Conservation (phyloP, 1,140 invertebrate species). For the Cydia amplana region DNA sequence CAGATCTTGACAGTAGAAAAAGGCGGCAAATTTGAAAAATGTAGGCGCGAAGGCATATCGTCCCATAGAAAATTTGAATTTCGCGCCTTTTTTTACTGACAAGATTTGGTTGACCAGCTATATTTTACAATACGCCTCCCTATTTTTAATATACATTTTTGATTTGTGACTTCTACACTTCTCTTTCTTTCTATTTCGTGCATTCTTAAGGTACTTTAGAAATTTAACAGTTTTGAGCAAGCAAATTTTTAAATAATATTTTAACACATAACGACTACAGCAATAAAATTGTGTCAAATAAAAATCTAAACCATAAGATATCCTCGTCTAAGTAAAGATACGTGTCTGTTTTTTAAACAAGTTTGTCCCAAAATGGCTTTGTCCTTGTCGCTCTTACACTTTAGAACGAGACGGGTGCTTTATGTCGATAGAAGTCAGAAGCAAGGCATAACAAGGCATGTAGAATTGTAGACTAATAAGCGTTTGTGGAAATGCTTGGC, state of each 20-base stretch:
- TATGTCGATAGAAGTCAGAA: not conserved
- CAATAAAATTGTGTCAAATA: not conserved
- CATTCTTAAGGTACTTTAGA: not conserved
- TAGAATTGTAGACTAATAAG: not conserved
- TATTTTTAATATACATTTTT: not conserved
- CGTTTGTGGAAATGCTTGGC: conserved; percentile 12
- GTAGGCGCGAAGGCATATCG: too few species aligned
- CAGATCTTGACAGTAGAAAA: too few species aligned
- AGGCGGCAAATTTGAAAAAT: too few species aligned
- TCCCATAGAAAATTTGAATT: too few species aligned
- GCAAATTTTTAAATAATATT: not conserved
- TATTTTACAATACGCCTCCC: not conserved
- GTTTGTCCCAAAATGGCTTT: not conserved
- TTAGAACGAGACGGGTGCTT: not conserved
- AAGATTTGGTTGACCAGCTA: too few species aligned
- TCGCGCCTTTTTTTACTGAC: too few species aligned
- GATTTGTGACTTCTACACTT: not conserved
- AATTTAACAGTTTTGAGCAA: not conserved
- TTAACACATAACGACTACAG: not conserved
- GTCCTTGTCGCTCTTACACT: not conserved
- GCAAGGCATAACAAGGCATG: conserved; percentile 26
- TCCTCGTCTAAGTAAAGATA: too few species aligned
- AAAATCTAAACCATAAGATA: too few species aligned
- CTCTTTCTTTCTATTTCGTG: not conserved
- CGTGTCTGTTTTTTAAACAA: too few species aligned